Evolutionary conservation across 2,797 vertebrate genomes (phyloP).

Genomic region (Neosilurus hyrtlii): DNA sequence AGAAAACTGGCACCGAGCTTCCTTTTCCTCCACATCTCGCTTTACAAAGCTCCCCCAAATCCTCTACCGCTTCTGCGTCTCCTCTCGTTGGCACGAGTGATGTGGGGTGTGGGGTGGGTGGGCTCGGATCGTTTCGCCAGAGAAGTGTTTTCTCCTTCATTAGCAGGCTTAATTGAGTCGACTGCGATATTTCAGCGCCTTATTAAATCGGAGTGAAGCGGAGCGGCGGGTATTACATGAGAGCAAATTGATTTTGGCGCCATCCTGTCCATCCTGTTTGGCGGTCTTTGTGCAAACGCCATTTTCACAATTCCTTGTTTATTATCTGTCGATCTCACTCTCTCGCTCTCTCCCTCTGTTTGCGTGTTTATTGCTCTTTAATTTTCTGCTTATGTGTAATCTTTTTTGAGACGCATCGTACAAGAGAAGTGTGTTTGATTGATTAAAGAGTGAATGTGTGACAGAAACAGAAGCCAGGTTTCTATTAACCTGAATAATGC

Average conservation of each 20-base stretch:
- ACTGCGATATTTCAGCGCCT: constrained; percentile 65
- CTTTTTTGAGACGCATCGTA: background rate
- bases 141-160: constrained; percentile 66
- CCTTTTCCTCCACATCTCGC: background rate
- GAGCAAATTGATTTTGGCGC: constrained; percentile 68
- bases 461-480: background rate
- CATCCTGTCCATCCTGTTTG: constrained; percentile 62
- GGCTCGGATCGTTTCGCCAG: constrained; percentile 63
- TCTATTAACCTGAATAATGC: too few relatives aligned
- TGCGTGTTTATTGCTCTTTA: background rate
- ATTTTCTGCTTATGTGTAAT: constrained; percentile 33
- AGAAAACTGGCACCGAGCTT: background rate
- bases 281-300: constrained; percentile 62
- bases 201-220: constrained; percentile 68
- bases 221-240: constrained; percentile 64
- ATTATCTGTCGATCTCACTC: constrained; percentile 16
- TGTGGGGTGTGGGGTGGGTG: constrained; percentile 31
- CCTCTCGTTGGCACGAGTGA: constrained; percentile 43
- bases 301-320: constrained; percentile 50
- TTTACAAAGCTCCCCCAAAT: constrained; percentile 12
- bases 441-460: background rate
- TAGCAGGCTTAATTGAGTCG: constrained; percentile 65
- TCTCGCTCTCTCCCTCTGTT: constrained; percentile 44
- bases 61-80: constrained; percentile 20
- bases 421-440: background rate